Evolutionary conservation across 2,113 vertebrate genomes (phyloP), one percentile per base, ranked within the genome.

Genomic region (Marmota flaviventris): DNA sequence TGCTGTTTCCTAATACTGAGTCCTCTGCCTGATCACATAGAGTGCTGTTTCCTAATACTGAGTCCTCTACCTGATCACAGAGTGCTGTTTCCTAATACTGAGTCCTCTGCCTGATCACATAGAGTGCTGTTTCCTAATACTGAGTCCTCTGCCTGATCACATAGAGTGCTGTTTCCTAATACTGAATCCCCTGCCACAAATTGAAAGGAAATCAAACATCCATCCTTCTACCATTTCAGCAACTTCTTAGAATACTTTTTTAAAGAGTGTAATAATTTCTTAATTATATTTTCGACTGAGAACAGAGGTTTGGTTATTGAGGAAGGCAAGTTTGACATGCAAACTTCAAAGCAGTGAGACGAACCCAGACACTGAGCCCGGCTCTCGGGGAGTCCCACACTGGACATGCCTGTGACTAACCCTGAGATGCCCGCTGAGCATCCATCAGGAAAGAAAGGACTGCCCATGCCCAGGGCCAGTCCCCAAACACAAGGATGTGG

Each of bases 221-320:
- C 32, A 22, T 22, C 45, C 73, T 77, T 89, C 86, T 24, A 10
- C 69, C 61, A 45, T n/a, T 65, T 29, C 11, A 73, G 3, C 53
- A 45, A 45, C 32, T 77, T 92, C 70, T 56, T 89, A 82, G 83
- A 12, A 51, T 45, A 58, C 29, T 72, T 61, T 32, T 72, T 67
- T 87, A 34, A 24, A 34, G 84, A 56, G 51, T 12, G 13, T 24
- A 70, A 45, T 25, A 39, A n/a, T 92, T 81, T 85, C 81, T 70
- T 14, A 53, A 85, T 82, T 58, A 51, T 37, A 78, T 86, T 93
- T 91, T 73, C 82, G 87, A 69, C 63, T 92, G 14, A 1, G 24
- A 32, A 89, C 18, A 83, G 37, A 58, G 24, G 37, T 53, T 45
- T 39, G 37, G 32, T 85, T 58, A 32, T 63, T 91, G 56, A 48